Base-by-base conservation (phyloP, 2,888 invertebrate genomes). In the Drosophila formosana region DNA sequence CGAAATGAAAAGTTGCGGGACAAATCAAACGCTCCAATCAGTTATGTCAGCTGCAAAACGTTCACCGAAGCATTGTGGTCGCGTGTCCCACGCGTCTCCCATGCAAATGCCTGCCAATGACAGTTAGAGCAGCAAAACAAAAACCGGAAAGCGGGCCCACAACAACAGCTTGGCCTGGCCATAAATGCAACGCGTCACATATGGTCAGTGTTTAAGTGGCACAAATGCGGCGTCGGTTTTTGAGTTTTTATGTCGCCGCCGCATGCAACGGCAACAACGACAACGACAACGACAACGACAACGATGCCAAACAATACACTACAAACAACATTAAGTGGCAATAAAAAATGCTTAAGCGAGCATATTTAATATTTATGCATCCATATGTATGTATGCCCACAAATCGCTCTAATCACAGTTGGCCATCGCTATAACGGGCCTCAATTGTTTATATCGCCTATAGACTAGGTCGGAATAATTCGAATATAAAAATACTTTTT, bases 171-270 rank as follows among this genome's bases (percentile, higher is more conserved):
- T 53, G 30, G 23, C 28, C 41, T 45, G 32, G 26, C 72, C 72
- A 64, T 64, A 64, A 45, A 56, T 32, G 43, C 55, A 11, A 37
- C n/a, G 28, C 32, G 32, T 37, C 13, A 41, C 75, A 78, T 75
- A 74, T 75, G 75, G 75, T 62, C 79, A 78, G 78, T 56, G 25
- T 49, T 63, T 63, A 75, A 75, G 52, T 74, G 78, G 75, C 75
- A 78, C 74, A 56, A 52, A 73, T 73, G 74, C 52, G 74, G 56
- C 46, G 18, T 32, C 9, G n/a, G 4, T 11, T n/a, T n/a, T 11
- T 4, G 18, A 18, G 52, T 52, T 67, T 78, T 73, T 49, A 78
- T 78, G 74, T 78, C 60, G 52, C 67, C 67, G 78, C 47, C 78
- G 43, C 78, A 75, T 77, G 78, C 78, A 72, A 53, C 72, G 56